Percentiles rank a stretch among this genome's conserved stretches.
Evolutionary conservation across 2,888 invertebrate genomes (phyloP).

Genomic region (Pardosa pseudoannulata): DNA sequence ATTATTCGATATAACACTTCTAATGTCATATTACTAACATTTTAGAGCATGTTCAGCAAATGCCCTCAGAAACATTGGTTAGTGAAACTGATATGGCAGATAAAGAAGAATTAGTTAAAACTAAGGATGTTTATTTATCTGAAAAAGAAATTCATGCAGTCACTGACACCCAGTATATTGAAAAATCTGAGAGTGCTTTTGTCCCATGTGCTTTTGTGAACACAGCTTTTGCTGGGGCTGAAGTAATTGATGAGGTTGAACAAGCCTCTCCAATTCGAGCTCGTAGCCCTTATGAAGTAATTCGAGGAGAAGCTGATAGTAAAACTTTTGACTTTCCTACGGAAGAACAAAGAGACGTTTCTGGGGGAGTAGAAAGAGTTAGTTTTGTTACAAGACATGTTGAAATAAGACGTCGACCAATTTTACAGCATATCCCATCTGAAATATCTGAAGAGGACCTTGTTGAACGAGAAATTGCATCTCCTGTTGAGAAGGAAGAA

Average conservation of each 20-base stretch:
- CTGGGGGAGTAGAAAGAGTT: not conserved
- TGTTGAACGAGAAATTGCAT: conserved; percentile 56
- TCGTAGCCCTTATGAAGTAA: conserved; percentile 72
- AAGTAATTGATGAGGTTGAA: conserved; percentile 63
- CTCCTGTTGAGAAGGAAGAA: conserved; percentile 30
- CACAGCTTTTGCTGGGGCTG: conserved; percentile 70
- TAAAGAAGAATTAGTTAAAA: not conserved
- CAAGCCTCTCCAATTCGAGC: conserved; percentile 14
- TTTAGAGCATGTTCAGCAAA: conserved; percentile 65
- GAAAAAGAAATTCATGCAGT: conserved; percentile 2
- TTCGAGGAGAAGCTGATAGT: conserved; percentile 32
- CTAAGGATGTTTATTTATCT: not conserved
- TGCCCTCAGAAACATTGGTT: conserved; percentile 1
- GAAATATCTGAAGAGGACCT: conserved; percentile 76
- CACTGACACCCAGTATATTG: not conserved
- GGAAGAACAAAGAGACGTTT: not conserved
- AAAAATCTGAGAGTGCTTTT: not conserved
- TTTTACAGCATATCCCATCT: conserved; percentile 73
- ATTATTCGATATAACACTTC: conserved; percentile 32
- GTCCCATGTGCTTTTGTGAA: conserved; percentile 63
- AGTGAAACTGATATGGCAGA: not conserved
- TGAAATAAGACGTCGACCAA: conserved; percentile 78
- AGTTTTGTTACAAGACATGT: conserved; percentile 75
- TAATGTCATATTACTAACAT: conserved; percentile 70
- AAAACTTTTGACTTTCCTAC: not conserved